phyloP scores from a whole-genome alignment of 2,888 invertebrate genomes.

The Agrotis ipsilon region DNA sequence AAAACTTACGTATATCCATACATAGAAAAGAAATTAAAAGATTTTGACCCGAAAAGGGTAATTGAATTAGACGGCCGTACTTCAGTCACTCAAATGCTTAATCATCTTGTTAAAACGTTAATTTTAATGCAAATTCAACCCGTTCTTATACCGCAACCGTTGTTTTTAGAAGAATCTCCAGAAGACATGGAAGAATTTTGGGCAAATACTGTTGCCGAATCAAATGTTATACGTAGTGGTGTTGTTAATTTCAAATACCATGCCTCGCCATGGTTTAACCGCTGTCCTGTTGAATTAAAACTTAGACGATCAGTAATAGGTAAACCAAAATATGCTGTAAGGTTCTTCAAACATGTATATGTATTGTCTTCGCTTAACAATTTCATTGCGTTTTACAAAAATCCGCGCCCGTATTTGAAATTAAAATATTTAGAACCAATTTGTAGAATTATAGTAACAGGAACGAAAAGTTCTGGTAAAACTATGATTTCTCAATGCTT shows the following conservation, averaged over 20 bases:
- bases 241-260: conserved; percentile 77
- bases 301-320: conserved; percentile 89
- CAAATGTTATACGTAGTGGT: conserved; percentile 74
- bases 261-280: conserved; percentile 91
- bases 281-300: conserved; percentile 92
- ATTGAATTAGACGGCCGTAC: conserved; percentile 92
- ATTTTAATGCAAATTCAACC: conserved; percentile 75
- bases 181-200: conserved; percentile 86
- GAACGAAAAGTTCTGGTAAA: conserved; percentile 92
- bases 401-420: conserved; percentile 92
- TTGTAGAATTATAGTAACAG: conserved; percentile 91
- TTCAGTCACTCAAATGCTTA: conserved; percentile 85
- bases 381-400: conserved; percentile 90
- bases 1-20: conserved; percentile 81
- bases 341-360: conserved; percentile 92
- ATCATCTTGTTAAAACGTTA: conserved; percentile 85
- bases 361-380: conserved; percentile 90
- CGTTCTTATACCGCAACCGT: conserved; percentile 83
- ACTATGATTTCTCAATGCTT: conserved; percentile 90
- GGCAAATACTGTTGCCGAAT: conserved; percentile 74
- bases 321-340: conserved; percentile 89
- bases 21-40: conserved; percentile 88
- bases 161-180: conserved; percentile 79
- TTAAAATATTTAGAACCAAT: conserved; percentile 91
- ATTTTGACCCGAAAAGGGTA: conserved; percentile 89